Conservation (phyloP, 2,888 invertebrate species). For the Lepidonotus clava region DNA sequence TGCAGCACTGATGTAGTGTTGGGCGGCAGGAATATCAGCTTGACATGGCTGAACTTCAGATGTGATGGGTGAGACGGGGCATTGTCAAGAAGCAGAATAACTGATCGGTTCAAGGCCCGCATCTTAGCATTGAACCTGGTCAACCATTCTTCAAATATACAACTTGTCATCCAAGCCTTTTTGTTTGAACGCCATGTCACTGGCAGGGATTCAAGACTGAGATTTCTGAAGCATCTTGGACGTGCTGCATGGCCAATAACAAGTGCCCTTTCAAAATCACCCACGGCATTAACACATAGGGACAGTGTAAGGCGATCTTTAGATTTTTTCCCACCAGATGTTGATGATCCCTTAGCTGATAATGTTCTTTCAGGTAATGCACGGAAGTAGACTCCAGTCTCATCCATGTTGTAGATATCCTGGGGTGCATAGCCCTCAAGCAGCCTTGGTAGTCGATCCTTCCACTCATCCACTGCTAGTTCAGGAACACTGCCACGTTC, state of each 20-base stretch:
- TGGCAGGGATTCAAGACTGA: background rate
- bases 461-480: background rate
- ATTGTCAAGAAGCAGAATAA: slow-evolving; percentile 14
- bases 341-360: background rate
- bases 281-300: background rate
- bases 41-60: background rate
- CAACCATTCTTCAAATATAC: background rate
- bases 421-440: background rate
- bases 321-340: background rate
- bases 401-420: slow-evolving; percentile 36
- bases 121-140: background rate
- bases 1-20: slow-evolving; percentile 10
- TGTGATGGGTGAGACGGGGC: background rate
- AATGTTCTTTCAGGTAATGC: background rate
- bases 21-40: slow-evolving; percentile 23
- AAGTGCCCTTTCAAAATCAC: background rate
- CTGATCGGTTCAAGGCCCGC: background rate
- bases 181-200: background rate
- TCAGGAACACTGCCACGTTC: background rate
- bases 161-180: slow-evolving; percentile 36
- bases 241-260: slow-evolving; percentile 13
- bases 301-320: slow-evolving; percentile 14
- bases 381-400: slow-evolving; percentile 1
- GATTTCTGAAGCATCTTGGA: background rate
- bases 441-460: background rate